Evolutionary conservation across 2,888 invertebrate species (phyloP), one percentile per base, ranked within the genome.

Genomic region (Xestia ashworthii): DNA sequence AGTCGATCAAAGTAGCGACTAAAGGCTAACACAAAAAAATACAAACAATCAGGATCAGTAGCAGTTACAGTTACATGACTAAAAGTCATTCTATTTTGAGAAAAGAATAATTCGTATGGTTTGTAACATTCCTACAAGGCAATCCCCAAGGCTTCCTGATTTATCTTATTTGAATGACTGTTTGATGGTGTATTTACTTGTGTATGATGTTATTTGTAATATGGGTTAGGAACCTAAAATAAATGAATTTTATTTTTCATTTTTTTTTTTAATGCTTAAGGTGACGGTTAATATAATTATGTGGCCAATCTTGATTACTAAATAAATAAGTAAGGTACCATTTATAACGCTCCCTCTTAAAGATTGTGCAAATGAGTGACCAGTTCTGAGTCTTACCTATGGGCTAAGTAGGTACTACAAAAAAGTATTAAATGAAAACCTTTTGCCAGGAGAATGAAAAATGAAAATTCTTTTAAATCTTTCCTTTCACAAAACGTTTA

Each of bases 401-500:
- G 3, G 19, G 16, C 32, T 32, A 60, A 19, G 19, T 32, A 32
- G 8, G 19, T 9, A 16, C 60, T 32, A 19, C 14, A 25, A 32
- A 60, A 60, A 60, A 32, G 16, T 32, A 8, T 60, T 32, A 16
- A 25, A 58, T 1, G 0, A 60, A 60, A 32, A 9, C 9, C 9
- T 9, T 8, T 38, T 11, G 9, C 19, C 1, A 32, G 19, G 4
- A 14, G 0, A 41, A 41, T 14, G 14, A 41, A 46, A 64, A 50
- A 60, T 32, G 1, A 41, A 58, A 44, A 41, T n/a, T 72, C n/a
- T 41, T 71, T 14, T 2, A 58, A 32, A 53, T 50, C 8, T 67
- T 46, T 74, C 5, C 41, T 55, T 74, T 60, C 5, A 46, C 53
- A n/a, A 72, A 81, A 74, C 32, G 62, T 74, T 66, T 66, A 75